phyloP scores from a whole-genome alignment of 2,113 vertebrate species.

The Suricata suricatta region DNA sequence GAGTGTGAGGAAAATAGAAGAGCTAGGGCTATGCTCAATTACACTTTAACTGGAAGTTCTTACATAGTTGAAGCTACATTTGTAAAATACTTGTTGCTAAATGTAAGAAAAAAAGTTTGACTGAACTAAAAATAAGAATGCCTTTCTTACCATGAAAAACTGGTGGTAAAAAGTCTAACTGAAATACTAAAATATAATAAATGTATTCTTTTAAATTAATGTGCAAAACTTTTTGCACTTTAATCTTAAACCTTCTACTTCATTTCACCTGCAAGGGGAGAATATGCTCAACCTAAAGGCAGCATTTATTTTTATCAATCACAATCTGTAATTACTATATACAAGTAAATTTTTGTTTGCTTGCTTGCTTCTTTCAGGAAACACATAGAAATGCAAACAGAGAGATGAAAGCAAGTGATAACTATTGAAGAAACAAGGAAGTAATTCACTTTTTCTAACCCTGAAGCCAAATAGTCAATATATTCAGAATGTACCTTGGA shows the following conservation, averaged over 20 bases:
- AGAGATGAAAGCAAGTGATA: constrained; percentile 69
- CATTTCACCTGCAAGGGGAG: constrained; percentile 35
- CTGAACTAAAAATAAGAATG: constrained; percentile 1
- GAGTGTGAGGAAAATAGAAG: neutral
- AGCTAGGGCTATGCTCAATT: neutral
- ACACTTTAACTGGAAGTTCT: neutral
- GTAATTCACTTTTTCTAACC: constrained; percentile 50
- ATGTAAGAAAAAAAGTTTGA: neutral
- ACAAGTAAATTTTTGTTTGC: constrained; percentile 58
- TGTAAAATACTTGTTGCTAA: neutral
- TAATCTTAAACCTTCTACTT: constrained; percentile 35
- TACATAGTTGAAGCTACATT: neutral
- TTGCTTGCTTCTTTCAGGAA: constrained; percentile 63
- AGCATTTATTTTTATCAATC: constrained; percentile 68
- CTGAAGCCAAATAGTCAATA: constrained; percentile 60
- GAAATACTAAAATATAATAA: neutral
- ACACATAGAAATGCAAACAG: constrained; percentile 52
- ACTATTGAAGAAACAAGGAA: constrained; percentile 56
- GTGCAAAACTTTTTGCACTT: constrained; percentile 3
- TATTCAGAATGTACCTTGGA: constrained; percentile 47
- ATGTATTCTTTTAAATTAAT: constrained; percentile 41
- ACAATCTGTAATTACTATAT: constrained; percentile 66
- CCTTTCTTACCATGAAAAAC: neutral
- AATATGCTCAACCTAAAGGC: constrained; percentile 1
- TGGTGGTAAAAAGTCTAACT: neutral